A percentile compares a stretch with the other conserved stretches of the same genome.
Conservation (phyloP, 2,797 vertebrate species). For the Tapera naevia region DNA sequence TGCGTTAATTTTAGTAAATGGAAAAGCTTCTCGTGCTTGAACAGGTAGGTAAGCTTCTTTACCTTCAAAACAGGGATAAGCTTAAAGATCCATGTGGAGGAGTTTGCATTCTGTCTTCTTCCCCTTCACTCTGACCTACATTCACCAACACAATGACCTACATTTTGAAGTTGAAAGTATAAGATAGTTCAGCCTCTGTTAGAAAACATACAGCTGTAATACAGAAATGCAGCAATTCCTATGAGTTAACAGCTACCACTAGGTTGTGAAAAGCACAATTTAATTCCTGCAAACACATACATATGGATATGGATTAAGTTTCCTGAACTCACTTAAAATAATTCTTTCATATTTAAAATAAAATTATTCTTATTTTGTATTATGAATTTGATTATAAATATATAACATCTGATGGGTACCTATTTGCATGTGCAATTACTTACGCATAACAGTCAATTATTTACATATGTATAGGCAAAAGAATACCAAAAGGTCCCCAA, state of each 20-base stretch:
- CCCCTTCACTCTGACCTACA: constrained; percentile 64
- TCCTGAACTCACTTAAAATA: neutral
- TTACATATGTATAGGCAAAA: constrained; percentile 11
- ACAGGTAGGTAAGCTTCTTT: constrained; percentile 67
- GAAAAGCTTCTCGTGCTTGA: constrained; percentile 68
- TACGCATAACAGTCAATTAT: neutral
- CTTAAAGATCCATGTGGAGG: constrained; percentile 62
- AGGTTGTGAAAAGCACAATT: neutral
- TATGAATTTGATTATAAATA: neutral
- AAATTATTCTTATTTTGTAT: neutral
- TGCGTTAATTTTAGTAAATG: constrained; percentile 63
- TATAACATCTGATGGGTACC: neutral
- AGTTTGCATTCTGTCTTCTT: constrained; percentile 55
- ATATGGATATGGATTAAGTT: constrained; percentile 20
- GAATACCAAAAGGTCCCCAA: neutral
- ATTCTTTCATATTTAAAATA: constrained; percentile 40
- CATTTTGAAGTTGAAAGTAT: constrained; percentile 51
- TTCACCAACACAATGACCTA: constrained; percentile 59
- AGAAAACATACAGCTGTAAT: neutral
- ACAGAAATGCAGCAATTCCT: constrained; percentile 1
- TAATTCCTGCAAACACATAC: constrained; percentile 27
- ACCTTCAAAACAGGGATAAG: constrained; percentile 68
- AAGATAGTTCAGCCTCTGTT: constrained; percentile 40
- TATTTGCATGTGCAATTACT: neutral
- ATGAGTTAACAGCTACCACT: neutral